Percentiles rank a stretch among this genome's conserved stretches.
These are phyloP conservation scores for Drosophila tanythrix DNA, from an alignment of 2,888 invertebrate species.

Conservation along the genomic window DNA sequence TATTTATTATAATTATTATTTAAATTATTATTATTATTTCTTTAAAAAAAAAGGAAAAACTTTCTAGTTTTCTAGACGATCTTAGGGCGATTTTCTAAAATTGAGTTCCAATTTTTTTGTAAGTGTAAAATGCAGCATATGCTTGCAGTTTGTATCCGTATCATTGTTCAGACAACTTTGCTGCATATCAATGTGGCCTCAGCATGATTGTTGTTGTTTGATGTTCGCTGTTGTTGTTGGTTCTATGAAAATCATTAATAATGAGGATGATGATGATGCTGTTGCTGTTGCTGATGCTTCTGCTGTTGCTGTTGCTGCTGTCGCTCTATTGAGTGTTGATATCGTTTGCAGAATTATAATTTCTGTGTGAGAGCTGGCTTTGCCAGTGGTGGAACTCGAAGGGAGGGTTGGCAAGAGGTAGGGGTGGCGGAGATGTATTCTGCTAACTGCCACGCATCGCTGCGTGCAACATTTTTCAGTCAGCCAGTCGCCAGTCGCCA, in stretches of 20 bases:
- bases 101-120: not conserved
- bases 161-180: slow-evolving; percentile 45
- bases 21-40: no score
- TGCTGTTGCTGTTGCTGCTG: slow-evolving; percentile 24
- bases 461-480: slow-evolving; percentile 49
- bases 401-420: not conserved
- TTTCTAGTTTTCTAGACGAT: no score
- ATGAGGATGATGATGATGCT: slow-evolving; percentile 58
- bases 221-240: slow-evolving; percentile 23
- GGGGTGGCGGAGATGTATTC: not conserved
- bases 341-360: slow-evolving; percentile 68
- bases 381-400: not conserved
- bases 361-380: slow-evolving; percentile 31
- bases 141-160: slow-evolving; percentile 46
- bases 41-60: no score
- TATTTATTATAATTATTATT: no score
- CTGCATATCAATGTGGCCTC: slow-evolving; percentile 53
- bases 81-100: no score
- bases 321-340: slow-evolving; percentile 55
- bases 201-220: slow-evolving; percentile 19
- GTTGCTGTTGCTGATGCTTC: slow-evolving; percentile 40
- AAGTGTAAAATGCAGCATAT: slow-evolving; percentile 31
- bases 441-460: slow-evolving; percentile 62
- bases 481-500: slow-evolving; percentile 41
- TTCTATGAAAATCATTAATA: slow-evolving; percentile 72